Evolutionary conservation across 2,888 invertebrate genomes (phyloP).

Genomic region (Chorisops tibialis): DNA sequence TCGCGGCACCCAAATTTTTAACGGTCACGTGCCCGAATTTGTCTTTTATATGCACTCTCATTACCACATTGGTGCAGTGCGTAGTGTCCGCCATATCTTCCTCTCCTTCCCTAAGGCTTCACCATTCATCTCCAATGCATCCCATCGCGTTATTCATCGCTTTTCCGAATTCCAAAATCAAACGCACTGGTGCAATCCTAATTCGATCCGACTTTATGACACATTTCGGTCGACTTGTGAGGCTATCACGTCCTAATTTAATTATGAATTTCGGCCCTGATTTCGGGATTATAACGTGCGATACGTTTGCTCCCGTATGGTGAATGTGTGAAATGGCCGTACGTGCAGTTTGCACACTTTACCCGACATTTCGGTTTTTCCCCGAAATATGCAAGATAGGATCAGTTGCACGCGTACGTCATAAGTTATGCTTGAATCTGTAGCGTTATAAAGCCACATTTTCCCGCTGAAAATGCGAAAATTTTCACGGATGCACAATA

Average conservation of each 20-base stretch:
- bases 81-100: background rate
- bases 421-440: constrained; percentile 29
- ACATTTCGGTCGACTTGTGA: constrained; percentile 30
- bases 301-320: background rate
- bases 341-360: constrained; percentile 28
- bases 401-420: constrained; percentile 31
- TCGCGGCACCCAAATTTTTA: constrained; percentile 53
- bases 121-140: background rate
- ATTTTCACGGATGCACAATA: constrained; percentile 11
- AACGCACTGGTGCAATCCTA: constrained; percentile 30
- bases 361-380: background rate
- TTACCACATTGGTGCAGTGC: constrained; percentile 11
- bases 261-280: constrained; percentile 27
- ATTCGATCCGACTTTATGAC: constrained; percentile 31
- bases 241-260: constrained; percentile 33
- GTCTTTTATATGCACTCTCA: constrained; percentile 17
- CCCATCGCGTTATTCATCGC: background rate
- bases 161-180: constrained; percentile 34
- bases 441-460: background rate
- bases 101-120: background rate
- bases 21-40: constrained; percentile 36
- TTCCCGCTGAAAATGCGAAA: constrained; percentile 10
- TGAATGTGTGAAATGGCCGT: constrained; percentile 15
- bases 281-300: constrained; percentile 13
- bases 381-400: constrained; percentile 21